These are phyloP conservation scores for Arizona elegans DNA, from an alignment of 2,113 vertebrate genomes.

Conservation along the genomic window DNA sequence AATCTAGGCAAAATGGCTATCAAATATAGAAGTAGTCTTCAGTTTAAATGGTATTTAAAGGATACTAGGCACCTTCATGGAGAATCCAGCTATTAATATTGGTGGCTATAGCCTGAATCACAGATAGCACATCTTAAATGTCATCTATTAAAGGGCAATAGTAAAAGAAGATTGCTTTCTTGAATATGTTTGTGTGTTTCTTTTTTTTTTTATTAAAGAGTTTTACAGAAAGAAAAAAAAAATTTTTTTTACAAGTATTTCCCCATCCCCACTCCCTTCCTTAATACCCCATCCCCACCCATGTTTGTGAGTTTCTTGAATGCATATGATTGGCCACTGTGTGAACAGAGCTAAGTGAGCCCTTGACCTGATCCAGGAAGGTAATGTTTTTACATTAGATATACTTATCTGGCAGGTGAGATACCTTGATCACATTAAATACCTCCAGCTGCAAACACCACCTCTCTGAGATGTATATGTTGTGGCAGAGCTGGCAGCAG, in stretches of 20 bases:
- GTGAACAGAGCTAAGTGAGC: not conserved
- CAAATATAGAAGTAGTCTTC: not conserved
- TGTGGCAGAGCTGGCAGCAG: too few relatives aligned
- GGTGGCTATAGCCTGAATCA: not conserved
- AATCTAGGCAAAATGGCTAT: not conserved
- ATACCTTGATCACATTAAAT: not conserved
- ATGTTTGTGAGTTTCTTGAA: not conserved
- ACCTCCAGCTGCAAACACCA: not conserved
- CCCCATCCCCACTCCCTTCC: too few relatives aligned
- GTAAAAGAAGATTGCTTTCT: not conserved
- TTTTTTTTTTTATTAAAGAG: too few relatives aligned
- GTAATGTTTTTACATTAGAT: not conserved
- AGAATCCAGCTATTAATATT: not conserved
- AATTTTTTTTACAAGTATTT: too few relatives aligned
- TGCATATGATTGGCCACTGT: not conserved
- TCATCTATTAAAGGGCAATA: not conserved
- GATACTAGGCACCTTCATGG: not conserved
- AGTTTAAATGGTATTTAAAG: not conserved
- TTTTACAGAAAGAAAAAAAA: too few relatives aligned
- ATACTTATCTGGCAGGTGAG: not conserved
- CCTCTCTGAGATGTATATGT: too few relatives aligned
- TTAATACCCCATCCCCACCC: too few relatives aligned
- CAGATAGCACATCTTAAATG: not conserved
- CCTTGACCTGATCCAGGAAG: not conserved
- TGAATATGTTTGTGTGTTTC: not conserved